Conservation (phyloP, 2,797 vertebrate genomes). For the Geotrypetes seraphini region DNA sequence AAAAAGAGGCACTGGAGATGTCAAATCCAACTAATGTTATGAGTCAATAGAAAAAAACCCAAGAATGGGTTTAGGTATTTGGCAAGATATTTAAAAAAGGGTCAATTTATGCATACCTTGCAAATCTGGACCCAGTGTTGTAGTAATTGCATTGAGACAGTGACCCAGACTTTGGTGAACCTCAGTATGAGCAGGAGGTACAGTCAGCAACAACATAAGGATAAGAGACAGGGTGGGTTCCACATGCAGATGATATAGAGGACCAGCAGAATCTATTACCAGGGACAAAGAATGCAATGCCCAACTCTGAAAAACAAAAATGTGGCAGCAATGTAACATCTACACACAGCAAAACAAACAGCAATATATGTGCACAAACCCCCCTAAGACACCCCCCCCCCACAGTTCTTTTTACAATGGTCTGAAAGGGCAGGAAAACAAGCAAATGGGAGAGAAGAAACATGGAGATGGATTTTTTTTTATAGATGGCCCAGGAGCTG, state of each 20-base stretch:
- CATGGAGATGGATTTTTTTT: too few relatives aligned
- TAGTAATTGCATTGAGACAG: conserved; percentile 77
- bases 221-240: conserved; percentile 72
- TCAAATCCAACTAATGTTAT: too few relatives aligned
- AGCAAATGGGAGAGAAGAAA: too few relatives aligned
- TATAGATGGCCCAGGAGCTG: too few relatives aligned
- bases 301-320: conserved; percentile 64
- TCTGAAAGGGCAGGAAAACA: too few relatives aligned
- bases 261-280: conserved; percentile 71
- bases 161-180: conserved; percentile 81
- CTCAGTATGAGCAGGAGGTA: conserved; percentile 71
- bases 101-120: conserved; percentile 69
- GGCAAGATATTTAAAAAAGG: too few relatives aligned
- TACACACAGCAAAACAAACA: not conserved
- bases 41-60: too few relatives aligned
- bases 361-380: too few relatives aligned
- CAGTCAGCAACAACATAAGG: conserved; percentile 66
- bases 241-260: conserved; percentile 65
- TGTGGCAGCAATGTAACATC: not conserved
- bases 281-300: conserved; percentile 79
- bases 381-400: too few relatives aligned
- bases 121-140: conserved; percentile 80
- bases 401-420: too few relatives aligned
- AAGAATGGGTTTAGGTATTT: too few relatives aligned
- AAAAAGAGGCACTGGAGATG: too few relatives aligned